Conservation (phyloP, 2,113 vertebrate species). For the Rafetus swinhoei region DNA sequence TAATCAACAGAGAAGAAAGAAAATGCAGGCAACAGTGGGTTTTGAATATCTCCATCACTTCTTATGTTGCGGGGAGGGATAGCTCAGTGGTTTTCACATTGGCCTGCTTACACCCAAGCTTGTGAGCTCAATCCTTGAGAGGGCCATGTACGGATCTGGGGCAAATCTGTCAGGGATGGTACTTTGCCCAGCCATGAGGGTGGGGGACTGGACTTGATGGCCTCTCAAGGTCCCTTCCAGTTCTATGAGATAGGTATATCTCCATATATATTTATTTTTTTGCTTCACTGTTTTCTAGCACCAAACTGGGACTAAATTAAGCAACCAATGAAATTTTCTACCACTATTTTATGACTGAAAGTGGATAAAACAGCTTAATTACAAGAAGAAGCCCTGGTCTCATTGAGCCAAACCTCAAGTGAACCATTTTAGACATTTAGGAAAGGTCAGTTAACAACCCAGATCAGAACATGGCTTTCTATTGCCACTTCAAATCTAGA, state of each 20-base stretch:
- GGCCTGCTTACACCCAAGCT: no score
- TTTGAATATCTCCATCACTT: not conserved
- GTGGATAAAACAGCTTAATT: not conserved
- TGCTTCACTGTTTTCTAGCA: constrained; percentile 2
- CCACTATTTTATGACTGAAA: not conserved
- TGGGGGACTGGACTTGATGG: no score
- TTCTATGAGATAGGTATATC: no score
- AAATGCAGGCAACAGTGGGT: not conserved
- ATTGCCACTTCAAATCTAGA: not conserved
- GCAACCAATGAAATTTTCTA: not conserved
- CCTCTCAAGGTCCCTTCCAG: no score
- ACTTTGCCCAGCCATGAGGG: no score
- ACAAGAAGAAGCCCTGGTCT: not conserved
- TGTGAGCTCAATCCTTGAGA: no score
- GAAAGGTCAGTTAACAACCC: not conserved
- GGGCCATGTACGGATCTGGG: no score
- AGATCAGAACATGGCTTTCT: not conserved
- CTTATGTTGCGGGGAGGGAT: no score
- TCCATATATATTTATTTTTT: not conserved
- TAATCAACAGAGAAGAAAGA: not conserved
- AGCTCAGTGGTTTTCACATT: no score
- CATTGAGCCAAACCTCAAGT: not conserved
- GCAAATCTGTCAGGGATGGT: no score
- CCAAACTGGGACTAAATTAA: not conserved
- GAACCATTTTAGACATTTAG: not conserved